These are phyloP conservation scores for Festucalex cinctus DNA, from an alignment of 2,113 vertebrate genomes.

Conservation along the genomic window DNA sequence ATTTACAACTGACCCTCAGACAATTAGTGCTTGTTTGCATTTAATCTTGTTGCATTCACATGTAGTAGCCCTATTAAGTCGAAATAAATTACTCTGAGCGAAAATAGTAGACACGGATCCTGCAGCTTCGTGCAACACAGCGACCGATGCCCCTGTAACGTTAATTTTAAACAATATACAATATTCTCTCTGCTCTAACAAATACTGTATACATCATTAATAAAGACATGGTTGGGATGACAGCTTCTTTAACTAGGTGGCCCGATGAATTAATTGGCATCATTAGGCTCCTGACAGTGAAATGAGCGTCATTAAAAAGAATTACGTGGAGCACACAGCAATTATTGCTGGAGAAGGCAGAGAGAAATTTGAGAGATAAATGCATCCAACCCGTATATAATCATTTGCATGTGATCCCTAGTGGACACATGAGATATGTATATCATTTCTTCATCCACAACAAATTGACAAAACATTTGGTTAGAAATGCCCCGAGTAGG, in stretches of 20 bases:
- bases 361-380: slow-evolving; percentile 11
- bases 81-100: not conserved
- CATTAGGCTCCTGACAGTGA: slow-evolving; percentile 72
- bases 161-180: slow-evolving; percentile 25
- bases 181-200: slow-evolving; percentile 48
- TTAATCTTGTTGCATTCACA: not conserved
- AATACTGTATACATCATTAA: slow-evolving; percentile 54
- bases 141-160: not conserved
- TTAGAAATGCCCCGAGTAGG: slow-evolving; percentile 99
- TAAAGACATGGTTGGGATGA: slow-evolving; percentile 31
- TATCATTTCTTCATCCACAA: not conserved
- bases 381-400: slow-evolving; percentile 4
- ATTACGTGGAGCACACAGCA: slow-evolving; percentile 64
- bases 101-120: slow-evolving; percentile 3
- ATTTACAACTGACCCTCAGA: slow-evolving; percentile 2
- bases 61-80: not conserved
- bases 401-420: not conserved
- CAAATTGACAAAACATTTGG: slow-evolving; percentile 77
- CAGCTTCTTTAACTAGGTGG: slow-evolving; percentile 51
- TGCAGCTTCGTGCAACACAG: slow-evolving; percentile 7
- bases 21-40: slow-evolving; percentile 2
- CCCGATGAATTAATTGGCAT: slow-evolving; percentile 70
- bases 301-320: slow-evolving; percentile 69
- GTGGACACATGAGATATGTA: slow-evolving; percentile 12
- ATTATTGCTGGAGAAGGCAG: slow-evolving; percentile 4